Percentiles rank a stretch among this genome's conserved stretches.
Evolutionary conservation across 1,140 invertebrate species (phyloP).

Genomic region (Phymastichus coffea): DNA sequence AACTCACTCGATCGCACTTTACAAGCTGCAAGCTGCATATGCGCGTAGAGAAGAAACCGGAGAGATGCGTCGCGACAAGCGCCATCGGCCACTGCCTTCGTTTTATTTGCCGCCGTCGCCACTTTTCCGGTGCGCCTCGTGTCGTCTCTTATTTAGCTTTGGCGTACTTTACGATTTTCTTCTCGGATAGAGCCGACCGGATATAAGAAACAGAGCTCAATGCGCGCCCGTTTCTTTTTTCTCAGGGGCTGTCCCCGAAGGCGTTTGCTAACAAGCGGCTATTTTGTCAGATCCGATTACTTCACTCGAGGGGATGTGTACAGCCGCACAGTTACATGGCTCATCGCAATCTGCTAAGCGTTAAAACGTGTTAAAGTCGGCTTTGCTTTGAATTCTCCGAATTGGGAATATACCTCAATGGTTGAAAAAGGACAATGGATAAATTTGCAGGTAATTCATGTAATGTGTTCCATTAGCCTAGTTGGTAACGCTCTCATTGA

Average conservation of each 20-base stretch:
- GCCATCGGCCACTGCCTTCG: not conserved
- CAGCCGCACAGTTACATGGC: not conserved
- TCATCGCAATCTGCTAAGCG: not conserved
- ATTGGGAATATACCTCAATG: not conserved
- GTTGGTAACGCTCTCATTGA: too few relatives aligned
- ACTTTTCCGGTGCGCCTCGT: not conserved
- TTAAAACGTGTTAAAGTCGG: not conserved
- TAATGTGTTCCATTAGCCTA: too few relatives aligned
- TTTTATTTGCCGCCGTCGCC: too few relatives aligned
- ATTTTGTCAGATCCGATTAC: constrained; percentile 14
- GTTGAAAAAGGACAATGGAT: not conserved
- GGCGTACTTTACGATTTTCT: constrained; percentile 9
- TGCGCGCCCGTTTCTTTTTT: too few relatives aligned
- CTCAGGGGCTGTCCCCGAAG: too few relatives aligned
- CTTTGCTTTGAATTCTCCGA: too few relatives aligned
- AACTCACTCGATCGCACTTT: too few relatives aligned
- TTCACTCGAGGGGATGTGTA: too few relatives aligned
- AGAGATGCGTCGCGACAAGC: constrained; percentile 1
- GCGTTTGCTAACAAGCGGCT: constrained; percentile 1
- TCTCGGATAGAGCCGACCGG: not conserved
- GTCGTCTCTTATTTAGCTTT: too few relatives aligned
- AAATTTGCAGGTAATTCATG: too few relatives aligned
- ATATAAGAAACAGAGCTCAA: not conserved
- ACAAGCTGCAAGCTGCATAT: too few relatives aligned
- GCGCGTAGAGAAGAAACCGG: too few relatives aligned